phyloP scores from a whole-genome alignment of 2,113 vertebrate genomes.

The Grus americana region DNA sequence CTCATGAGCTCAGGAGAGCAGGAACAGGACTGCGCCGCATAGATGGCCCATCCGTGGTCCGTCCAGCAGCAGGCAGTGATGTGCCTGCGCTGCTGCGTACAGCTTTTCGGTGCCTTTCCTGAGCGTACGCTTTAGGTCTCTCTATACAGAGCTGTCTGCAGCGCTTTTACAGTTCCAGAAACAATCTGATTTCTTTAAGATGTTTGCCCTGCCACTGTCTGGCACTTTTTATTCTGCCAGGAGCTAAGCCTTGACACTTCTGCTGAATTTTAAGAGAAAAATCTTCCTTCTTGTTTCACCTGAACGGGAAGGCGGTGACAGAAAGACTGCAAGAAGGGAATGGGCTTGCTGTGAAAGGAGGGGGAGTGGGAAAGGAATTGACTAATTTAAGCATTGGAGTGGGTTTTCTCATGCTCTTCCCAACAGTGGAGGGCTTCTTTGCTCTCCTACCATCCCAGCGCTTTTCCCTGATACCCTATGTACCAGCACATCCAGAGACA shows the following conservation, averaged over 20 bases:
- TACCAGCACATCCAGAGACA: background rate
- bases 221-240: conserved; percentile 41
- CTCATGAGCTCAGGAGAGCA: background rate
- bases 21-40: background rate
- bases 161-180: conserved; percentile 18
- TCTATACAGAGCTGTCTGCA: background rate
- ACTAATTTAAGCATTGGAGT: background rate
- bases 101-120: background rate
- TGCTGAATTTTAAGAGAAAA: conserved; percentile 42
- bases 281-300: conserved; percentile 23
- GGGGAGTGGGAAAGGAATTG: background rate
- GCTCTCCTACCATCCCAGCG: background rate
- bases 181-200: conserved; percentile 20
- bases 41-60: background rate
- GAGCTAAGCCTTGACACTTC: conserved; percentile 28
- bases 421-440: background rate
- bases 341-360: background rate
- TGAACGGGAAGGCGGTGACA: background rate
- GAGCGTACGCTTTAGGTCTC: background rate
- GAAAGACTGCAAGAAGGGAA: background rate
- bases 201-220: conserved; percentile 35
- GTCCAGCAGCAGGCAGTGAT: background rate
- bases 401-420: background rate
- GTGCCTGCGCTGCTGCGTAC: background rate
- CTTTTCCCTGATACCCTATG: background rate